Evolutionary conservation across 2,797 vertebrate species (phyloP).

Genomic region (Myotis planiceps): DNA sequence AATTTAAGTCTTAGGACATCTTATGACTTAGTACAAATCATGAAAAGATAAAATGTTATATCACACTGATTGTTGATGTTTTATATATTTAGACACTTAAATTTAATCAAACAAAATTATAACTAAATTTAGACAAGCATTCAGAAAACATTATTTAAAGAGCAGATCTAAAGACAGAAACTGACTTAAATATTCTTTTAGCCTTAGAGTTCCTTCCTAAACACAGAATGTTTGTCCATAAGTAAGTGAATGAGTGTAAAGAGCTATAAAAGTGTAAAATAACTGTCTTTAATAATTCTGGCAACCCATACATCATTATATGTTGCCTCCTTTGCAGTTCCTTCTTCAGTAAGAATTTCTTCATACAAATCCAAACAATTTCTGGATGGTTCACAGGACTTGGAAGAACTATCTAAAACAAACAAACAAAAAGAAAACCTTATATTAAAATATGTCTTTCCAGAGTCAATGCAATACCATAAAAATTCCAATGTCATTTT

Average conservation of each 20-base stretch:
- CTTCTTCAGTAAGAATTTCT: conserved; percentile 95
- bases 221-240: conserved; percentile 23
- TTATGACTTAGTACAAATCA: conserved; percentile 29
- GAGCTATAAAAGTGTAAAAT: not conserved
- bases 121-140: conserved; percentile 48
- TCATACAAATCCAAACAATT: conserved; percentile 96
- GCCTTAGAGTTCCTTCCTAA: conserved; percentile 15
- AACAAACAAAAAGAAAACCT: conserved; percentile 37
- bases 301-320: conserved; percentile 91
- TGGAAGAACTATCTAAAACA: conserved; percentile 83
- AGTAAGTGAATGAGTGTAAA: not conserved
- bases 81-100: conserved; percentile 29
- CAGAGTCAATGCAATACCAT: not conserved
- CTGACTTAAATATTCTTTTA: conserved; percentile 40
- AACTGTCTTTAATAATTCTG: conserved; percentile 15
- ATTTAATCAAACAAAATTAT: conserved; percentile 33
- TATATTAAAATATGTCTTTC: conserved; percentile 48
- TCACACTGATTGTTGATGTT: not conserved
- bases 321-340: conserved; percentile 91
- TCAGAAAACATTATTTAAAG: conserved; percentile 55
- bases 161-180: conserved; percentile 42
- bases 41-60: conserved; percentile 45
- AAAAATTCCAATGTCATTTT: not conserved
- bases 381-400: conserved; percentile 80
- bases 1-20: not conserved